Evolutionary conservation across 2,888 invertebrate species (phyloP).

Genomic region (Tillus elongatus): DNA sequence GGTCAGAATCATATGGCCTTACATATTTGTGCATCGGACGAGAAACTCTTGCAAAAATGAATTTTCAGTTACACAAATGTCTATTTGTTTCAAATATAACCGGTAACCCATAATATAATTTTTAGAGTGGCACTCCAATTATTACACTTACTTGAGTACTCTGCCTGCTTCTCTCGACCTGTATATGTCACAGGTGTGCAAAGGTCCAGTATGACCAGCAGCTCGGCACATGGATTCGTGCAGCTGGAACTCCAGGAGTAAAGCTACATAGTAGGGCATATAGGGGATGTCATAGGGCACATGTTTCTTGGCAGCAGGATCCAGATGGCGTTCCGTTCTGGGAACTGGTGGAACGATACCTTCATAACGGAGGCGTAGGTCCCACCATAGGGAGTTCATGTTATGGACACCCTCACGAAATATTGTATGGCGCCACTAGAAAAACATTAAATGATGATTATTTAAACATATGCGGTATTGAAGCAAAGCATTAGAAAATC

Average conservation of each 20-base stretch:
- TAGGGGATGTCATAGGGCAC: slow-evolving; percentile 64
- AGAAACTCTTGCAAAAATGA: too few species aligned
- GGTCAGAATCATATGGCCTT: too few species aligned
- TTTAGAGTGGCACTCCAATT: too few species aligned
- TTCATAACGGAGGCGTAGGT: slow-evolving; percentile 59
- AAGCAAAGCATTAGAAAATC: too few species aligned
- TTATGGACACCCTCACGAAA: slow-evolving; percentile 63
- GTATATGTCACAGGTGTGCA: slow-evolving; percentile 76
- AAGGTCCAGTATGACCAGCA: slow-evolving; percentile 60
- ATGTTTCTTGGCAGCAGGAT: slow-evolving; percentile 77
- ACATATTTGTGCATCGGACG: too few species aligned
- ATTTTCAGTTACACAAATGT: too few species aligned
- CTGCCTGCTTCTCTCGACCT: slow-evolving; percentile 71
- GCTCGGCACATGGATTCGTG: slow-evolving; percentile 67
- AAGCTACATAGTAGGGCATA: slow-evolving; percentile 72
- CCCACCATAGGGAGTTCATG: slow-evolving; percentile 72
- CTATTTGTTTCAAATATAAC: too few species aligned
- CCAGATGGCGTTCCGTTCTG: slow-evolving; percentile 67
- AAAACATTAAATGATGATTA: too few species aligned
- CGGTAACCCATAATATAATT: too few species aligned
- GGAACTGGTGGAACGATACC: slow-evolving; percentile 64
- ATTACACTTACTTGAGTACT: slow-evolving; percentile 53
- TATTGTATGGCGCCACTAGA: slow-evolving; percentile 76
- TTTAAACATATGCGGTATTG: too few species aligned
- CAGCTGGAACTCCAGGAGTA: slow-evolving; percentile 77